These are phyloP conservation scores for Eulithis testata DNA, from an alignment of 2,888 invertebrate species.

Conservation along the genomic window DNA sequence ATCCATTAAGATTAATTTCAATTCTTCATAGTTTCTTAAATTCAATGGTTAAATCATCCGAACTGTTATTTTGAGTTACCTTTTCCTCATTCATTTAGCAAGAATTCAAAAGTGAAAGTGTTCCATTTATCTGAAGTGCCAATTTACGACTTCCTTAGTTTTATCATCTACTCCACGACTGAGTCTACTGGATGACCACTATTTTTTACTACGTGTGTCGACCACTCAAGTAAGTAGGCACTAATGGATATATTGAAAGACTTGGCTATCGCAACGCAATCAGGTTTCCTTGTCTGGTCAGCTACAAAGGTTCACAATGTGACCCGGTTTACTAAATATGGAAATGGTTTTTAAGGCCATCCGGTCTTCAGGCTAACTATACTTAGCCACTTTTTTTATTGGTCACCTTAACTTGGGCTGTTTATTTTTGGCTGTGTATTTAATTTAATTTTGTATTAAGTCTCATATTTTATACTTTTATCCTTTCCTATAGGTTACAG, in stretches of 20 bases:
- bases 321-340: constrained; percentile 79
- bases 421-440: neutral
- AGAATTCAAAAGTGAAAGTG: constrained; percentile 25
- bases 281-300: constrained; percentile 64
- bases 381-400: constrained; percentile 44
- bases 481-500: neutral
- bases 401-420: constrained; percentile 17
- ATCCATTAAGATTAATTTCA: constrained; percentile 21
- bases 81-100: constrained; percentile 28
- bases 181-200: constrained; percentile 27
- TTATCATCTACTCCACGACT: constrained; percentile 12
- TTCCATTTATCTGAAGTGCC: constrained; percentile 32
- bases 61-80: constrained; percentile 3
- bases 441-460: neutral
- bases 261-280: constrained; percentile 65
- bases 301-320: constrained; percentile 59
- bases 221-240: constrained; percentile 39
- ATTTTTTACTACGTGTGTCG: constrained; percentile 31
- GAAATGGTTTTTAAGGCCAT: constrained; percentile 70
- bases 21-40: neutral
- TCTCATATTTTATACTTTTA: neutral
- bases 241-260: constrained; percentile 52
- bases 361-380: constrained; percentile 45
- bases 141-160: constrained; percentile 29
- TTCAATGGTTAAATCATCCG: neutral